Evolutionary conservation across 2,797 vertebrate species (phyloP).

Genomic region (Megaceryle alcyon): DNA sequence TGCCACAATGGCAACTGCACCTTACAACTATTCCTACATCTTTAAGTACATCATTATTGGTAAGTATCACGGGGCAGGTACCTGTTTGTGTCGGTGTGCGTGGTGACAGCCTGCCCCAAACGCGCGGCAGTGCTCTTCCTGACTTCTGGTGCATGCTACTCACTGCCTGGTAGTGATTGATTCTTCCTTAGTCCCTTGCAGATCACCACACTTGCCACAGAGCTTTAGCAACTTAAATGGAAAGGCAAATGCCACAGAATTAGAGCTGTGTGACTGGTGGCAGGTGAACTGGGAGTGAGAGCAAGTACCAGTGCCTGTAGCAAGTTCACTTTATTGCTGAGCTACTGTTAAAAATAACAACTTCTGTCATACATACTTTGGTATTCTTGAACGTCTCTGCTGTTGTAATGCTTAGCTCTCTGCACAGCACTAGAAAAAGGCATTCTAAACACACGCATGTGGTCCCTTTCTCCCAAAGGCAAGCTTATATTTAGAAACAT

Average conservation of each 20-base stretch:
- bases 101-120: not conserved
- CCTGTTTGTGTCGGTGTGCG: accelerated
- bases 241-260: not conserved
- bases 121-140: not conserved
- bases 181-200: not conserved
- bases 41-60: constrained; percentile 99
- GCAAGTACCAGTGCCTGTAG: not conserved
- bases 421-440: not conserved
- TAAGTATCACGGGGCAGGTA: constrained; percentile 76
- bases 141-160: not conserved
- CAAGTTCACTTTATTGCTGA: not conserved
- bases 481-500: not conserved
- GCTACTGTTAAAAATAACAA: not conserved
- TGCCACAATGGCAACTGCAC: constrained; percentile 98
- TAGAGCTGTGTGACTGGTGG: not conserved
- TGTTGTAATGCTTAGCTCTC: not conserved
- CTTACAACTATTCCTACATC: constrained; percentile 99
- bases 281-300: not conserved
- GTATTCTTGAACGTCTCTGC: not conserved
- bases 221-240: not conserved
- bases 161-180: accelerated
- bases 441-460: not conserved
- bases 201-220: not conserved
- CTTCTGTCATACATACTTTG: not conserved
- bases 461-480: not conserved